A percentile compares a stretch with the other conserved stretches of the same genome.
Evolutionary conservation across 2,797 vertebrate genomes (phyloP).

Genomic region (Calcarius lapponicus): DNA sequence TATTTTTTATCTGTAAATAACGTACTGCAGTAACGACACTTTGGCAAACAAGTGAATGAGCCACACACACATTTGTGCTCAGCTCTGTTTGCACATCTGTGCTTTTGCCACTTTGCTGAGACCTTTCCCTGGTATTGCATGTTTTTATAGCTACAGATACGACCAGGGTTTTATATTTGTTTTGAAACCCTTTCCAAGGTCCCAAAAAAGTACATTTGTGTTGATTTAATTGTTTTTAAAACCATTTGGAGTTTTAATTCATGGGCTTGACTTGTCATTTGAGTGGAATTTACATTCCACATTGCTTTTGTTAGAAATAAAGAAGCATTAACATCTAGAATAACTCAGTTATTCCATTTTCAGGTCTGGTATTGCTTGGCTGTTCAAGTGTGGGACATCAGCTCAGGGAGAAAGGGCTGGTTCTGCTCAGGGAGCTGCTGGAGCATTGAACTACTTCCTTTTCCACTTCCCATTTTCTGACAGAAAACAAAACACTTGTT

Average conservation of each 20-base stretch:
- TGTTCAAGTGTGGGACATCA: neutral
- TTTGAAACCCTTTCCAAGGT: neutral
- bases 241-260: neutral
- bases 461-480: neutral
- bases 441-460: neutral
- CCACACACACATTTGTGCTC: neutral
- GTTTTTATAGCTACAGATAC: neutral
- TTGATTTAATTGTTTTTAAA: neutral
- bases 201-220: rapidly evolving
- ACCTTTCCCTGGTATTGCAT: neutral
- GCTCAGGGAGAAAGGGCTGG: neutral
- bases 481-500: neutral
- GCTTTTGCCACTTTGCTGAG: neutral
- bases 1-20: neutral
- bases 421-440: neutral
- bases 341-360: neutral
- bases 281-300: neutral
- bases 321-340: neutral
- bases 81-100: neutral
- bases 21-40: neutral
- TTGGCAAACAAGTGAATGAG: neutral
- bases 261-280: neutral
- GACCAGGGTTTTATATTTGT: rapidly evolving
- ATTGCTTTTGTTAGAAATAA: neutral
- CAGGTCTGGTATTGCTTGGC: neutral